Conservation (phyloP, 2,888 invertebrate species). For the Drosophila recens region DNA sequence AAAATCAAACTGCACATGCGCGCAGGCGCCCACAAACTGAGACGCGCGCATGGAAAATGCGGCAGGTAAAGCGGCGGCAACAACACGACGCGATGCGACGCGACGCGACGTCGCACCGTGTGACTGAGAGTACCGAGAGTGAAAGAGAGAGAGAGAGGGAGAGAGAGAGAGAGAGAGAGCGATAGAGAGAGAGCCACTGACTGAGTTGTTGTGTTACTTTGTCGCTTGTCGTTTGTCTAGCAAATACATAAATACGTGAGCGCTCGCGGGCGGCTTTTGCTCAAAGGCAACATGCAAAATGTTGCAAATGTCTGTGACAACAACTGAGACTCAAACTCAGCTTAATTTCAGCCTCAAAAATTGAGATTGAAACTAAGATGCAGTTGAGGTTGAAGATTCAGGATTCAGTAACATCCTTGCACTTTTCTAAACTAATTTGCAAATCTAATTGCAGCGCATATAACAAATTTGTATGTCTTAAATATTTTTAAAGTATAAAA, state of each 20-base stretch:
- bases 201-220: constrained; percentile 19
- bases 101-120: constrained; percentile 35
- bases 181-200: constrained; percentile 3
- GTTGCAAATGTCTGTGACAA: constrained; percentile 72
- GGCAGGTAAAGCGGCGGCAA: constrained; percentile 65
- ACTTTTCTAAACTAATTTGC: neutral
- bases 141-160: neutral
- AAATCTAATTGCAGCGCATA: neutral
- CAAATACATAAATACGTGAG: constrained; percentile 52
- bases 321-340: constrained; percentile 7
- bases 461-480: neutral
- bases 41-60: constrained; percentile 64
- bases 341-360: constrained; percentile 9
- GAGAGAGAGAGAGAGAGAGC: constrained; percentile 6
- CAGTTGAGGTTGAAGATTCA: neutral
- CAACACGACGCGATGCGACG: constrained; percentile 16
- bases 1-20: constrained; percentile 79
- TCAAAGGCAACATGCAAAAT: constrained; percentile 76
- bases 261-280: constrained; percentile 65
- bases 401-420: constrained; percentile 30
- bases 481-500: neutral
- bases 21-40: constrained; percentile 80
- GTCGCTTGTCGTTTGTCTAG: constrained; percentile 36
- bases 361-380: constrained; percentile 8
- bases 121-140: constrained; percentile 26